Base-by-base conservation (phyloP, 2,888 invertebrate species). In the Enchytraeus crypticus region DNA sequence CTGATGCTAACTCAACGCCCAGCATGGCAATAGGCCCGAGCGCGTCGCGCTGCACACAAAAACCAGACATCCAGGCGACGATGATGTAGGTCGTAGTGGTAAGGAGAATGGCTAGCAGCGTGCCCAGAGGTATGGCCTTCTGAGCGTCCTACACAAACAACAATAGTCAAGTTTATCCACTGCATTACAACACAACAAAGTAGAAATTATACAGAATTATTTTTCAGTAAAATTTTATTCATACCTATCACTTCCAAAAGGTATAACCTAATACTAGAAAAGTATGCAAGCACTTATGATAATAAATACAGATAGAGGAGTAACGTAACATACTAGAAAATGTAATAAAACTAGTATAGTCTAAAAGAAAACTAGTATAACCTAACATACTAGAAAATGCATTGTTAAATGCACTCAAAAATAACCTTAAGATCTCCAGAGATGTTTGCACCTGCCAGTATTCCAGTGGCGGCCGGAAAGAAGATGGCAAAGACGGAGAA, bases 391-490 rank as follows among this genome's bases (percentile, higher is more conserved):
- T n/a, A n/a, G n/a, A n/a, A n/a, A n/a, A n/a, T n/a, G n/a, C n/a
- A n/a, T n/a, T n/a, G n/a, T n/a, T n/a, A n/a, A n/a, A n/a, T n/a
- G n/a, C n/a, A n/a, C n/a, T n/a, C n/a, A n/a, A n/a, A n/a, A 57
- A 71, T 72, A 79, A 92, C 93, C 82, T 90, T 91, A 3, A 96
- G 81, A 81, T 96, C 95, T 3, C 96, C 96, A n/a, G 93, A 95
- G 70, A 97, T 96, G 76, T 96, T 97, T 0, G 96, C 96, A 33
- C 78, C 78, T 29, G 79, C 78, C 23, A 78, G 67, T 43, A 79
- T 78, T n/a, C 97, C 97, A 8, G 96, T 97, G 1, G 95, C 95
- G 2, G 96, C 93, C 0, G 97, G 97, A 74, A 97, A 97, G 82
- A 93, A 97, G 62, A 97, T 91, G 27, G 93, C 87, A 75, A 97